Evolutionary conservation across 2,888 invertebrate species (phyloP), one percentile per base, ranked within the genome.

Genomic region (Amiota minor): DNA sequence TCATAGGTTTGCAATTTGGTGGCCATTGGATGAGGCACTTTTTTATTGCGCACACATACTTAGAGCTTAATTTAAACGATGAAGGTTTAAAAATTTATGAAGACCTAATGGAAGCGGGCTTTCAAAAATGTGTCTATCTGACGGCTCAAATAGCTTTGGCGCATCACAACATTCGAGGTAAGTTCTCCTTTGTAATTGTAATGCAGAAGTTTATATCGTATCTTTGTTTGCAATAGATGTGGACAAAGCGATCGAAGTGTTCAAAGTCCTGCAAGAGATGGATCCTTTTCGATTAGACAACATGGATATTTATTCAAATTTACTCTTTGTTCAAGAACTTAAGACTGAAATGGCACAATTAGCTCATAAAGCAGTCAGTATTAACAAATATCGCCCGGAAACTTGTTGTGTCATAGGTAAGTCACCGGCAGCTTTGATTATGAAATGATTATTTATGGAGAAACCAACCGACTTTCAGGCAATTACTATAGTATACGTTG

Each of bases 351-450:
- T 99, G 79, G 97, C 98, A 2, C 94, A 96, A 89, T 91, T 99
- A 77, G 99, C 99, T 0, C 98, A 99, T 86, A 94, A 94, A 84
- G 97, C 97, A 62, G 96, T 96, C 71, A 94, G 96, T 84, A 96
- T 98, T 81, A 98, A 99, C 90, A 98, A 98, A 90, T 99, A 98
- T 88, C 92, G 97, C 80, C 96, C 98, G 23, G 98, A 99, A 91
- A 99, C 99, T 0, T 99, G 99, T 89, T 98, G 97, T 90, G 97
- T 99, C 78, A 96, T 99, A 88, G 98, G 98, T 87, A 53, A 79
- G 77, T 35, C 10, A 35, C 6, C 35, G 2, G 6, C 35, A 35
- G 2, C 6, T 35, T 35, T 35, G 4, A 35, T 35, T 35, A 35
- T 35, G 0, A 35, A 35, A 35, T 56, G 14, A 23, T 70, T 45